Percentiles rank a stretch among this genome's conserved stretches.
Evolutionary conservation across 2,888 invertebrate genomes (phyloP).

Genomic region (Glyphotaelius pellucidus): DNA sequence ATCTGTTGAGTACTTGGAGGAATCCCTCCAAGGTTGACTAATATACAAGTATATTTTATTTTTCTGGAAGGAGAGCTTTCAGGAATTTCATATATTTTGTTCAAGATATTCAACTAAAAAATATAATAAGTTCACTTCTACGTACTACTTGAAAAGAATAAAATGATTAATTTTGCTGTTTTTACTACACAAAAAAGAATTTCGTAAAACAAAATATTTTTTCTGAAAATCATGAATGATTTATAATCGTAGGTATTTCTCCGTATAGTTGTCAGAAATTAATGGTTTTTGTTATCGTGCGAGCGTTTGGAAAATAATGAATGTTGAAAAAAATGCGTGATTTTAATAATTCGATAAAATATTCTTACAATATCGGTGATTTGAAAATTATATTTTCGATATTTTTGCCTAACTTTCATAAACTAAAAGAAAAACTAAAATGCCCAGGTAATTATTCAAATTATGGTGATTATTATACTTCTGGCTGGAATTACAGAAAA

Average conservation of each 20-base stretch:
- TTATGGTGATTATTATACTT: not conserved
- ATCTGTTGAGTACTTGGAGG: not conserved
- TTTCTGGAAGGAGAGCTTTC: too few relatives aligned
- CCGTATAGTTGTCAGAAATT: not conserved
- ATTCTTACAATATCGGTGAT: too few relatives aligned
- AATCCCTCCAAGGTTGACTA: too few relatives aligned
- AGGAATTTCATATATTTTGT: not conserved
- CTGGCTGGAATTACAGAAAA: not conserved
- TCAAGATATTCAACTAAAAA: too few relatives aligned
- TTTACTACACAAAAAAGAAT: not conserved
- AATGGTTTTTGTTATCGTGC: not conserved
- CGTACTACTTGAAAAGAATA: not conserved
- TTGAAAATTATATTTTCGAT: too few relatives aligned
- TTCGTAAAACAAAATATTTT: not conserved
- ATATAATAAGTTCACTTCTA: not conserved
- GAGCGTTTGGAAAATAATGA: too few relatives aligned
- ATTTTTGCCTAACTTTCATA: too few relatives aligned
- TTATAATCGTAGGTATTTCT: too few relatives aligned
- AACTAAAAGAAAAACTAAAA: too few relatives aligned
- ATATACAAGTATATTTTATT: too few relatives aligned
- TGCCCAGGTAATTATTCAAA: not conserved
- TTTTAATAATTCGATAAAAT: too few relatives aligned
- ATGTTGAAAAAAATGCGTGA: too few relatives aligned
- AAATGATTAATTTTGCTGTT: not conserved
- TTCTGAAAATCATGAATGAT: not conserved